These are phyloP conservation scores for Poecilia velifera DNA, from an alignment of 2,797 vertebrate genomes.

Conservation along the genomic window DNA sequence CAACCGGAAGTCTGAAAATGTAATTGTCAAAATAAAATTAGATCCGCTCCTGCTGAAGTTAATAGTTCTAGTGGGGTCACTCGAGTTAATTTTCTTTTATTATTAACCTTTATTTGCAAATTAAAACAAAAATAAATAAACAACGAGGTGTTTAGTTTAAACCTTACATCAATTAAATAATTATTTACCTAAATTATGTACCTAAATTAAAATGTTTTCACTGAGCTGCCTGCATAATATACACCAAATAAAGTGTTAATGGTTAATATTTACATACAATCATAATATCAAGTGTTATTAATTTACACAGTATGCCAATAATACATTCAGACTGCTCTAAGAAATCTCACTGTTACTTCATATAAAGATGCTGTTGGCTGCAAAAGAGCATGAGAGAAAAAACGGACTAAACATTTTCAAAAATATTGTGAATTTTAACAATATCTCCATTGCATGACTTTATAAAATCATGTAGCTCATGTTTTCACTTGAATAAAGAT, in stretches of 20 bases:
- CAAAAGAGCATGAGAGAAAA: background rate
- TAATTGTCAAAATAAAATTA: slow-evolving; percentile 48
- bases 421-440: background rate
- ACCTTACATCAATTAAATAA: background rate
- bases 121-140: background rate
- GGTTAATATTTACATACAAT: background rate
- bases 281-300: background rate
- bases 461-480: background rate
- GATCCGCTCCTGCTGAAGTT: background rate
- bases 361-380: background rate
- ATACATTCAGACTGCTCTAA: background rate
- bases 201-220: background rate
- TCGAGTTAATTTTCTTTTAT: background rate
- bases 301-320: background rate
- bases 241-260: background rate
- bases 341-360: background rate
- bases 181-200: background rate
- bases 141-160: background rate
- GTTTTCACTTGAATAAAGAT: background rate
- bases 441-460: background rate
- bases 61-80: background rate
- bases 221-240: background rate
- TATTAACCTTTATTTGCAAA: background rate
- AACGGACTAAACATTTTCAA: background rate
- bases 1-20: accelerated